Evolutionary conservation across 2,888 invertebrate genomes (phyloP).

Genomic region (Acronicta leporina): DNA sequence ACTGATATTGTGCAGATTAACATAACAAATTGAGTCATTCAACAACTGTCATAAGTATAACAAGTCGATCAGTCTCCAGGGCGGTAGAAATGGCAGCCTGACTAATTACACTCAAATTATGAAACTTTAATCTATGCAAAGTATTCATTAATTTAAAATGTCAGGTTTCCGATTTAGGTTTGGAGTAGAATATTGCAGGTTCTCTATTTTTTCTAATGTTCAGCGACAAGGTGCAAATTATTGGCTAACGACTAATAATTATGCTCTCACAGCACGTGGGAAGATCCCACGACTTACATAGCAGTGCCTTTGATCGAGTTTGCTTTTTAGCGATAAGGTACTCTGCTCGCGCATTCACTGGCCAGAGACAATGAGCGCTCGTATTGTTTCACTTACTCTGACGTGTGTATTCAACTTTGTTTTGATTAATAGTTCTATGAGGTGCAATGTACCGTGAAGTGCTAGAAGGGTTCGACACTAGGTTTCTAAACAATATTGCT

Average conservation of each 20-base stretch:
- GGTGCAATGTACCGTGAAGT: conserved; percentile 66
- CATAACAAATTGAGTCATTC: conserved; percentile 71
- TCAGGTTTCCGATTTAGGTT: conserved; percentile 11
- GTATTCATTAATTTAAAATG: conserved; percentile 17
- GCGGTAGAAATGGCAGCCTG: conserved; percentile 45
- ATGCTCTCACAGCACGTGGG: conserved; percentile 75
- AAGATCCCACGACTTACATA: conserved; percentile 78
- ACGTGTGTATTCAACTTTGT: conserved; percentile 55
- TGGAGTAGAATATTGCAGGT: conserved; percentile 9
- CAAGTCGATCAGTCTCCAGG: conserved; percentile 59
- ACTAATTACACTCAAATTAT: conserved; percentile 52
- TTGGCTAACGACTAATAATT: conserved; percentile 79
- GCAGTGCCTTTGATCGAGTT: conserved; percentile 71
- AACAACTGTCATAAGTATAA: conserved; percentile 59
- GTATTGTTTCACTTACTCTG: conserved; percentile 68
- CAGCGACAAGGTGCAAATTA: conserved; percentile 69
- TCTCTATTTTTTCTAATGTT: conserved; percentile 49
- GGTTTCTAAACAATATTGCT: conserved; percentile 63
- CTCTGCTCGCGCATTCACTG: conserved; percentile 62
- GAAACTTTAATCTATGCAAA: conserved; percentile 34
- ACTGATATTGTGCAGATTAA: conserved; percentile 66
- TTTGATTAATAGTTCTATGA: conserved; percentile 63
- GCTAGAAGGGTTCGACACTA: conserved; percentile 53
- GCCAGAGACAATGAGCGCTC: conserved; percentile 64
- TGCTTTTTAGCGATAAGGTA: conserved; percentile 77